phyloP scores from a whole-genome alignment of 1,140 invertebrate genomes.

The Anastatus disparis region DNA sequence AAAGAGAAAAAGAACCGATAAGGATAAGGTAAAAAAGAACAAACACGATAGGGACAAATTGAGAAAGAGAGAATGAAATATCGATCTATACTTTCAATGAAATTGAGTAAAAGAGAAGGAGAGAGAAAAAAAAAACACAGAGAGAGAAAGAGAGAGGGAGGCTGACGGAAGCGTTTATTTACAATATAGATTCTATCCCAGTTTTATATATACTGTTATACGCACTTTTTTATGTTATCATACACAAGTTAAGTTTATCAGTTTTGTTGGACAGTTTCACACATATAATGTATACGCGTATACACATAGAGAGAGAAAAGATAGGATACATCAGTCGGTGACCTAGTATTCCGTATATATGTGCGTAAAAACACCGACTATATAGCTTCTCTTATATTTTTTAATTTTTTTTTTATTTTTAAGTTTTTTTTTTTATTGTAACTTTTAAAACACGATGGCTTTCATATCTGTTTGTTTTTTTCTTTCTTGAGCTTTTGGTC shows the following conservation, averaged over 20 bases:
- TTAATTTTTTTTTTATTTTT: constrained; percentile 44
- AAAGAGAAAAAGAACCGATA: constrained; percentile 5
- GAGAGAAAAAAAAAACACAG: constrained; percentile 22
- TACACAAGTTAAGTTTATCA: constrained; percentile 36
- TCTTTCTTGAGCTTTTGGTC: background rate
- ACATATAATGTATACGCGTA: too few species aligned
- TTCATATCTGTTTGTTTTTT: constrained; percentile 44
- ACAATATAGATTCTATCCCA: constrained; percentile 46
- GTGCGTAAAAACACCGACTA: constrained; percentile 39
- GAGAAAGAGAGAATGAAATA: constrained; percentile 19
- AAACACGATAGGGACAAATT: background rate
- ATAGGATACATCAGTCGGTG: constrained; percentile 58
- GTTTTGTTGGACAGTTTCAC: constrained; percentile 8
- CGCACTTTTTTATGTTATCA: too few species aligned
- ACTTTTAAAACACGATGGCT: too few species aligned
- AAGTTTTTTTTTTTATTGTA: too few species aligned
- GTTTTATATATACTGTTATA: too few species aligned
- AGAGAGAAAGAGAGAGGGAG: constrained; percentile 32
- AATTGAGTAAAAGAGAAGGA: constrained; percentile 29
- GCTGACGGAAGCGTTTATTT: constrained; percentile 48
- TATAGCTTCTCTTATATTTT: constrained; percentile 47
- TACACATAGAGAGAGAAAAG: too few species aligned
- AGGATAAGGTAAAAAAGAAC: constrained; percentile 29
- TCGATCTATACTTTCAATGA: constrained; percentile 17
- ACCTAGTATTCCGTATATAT: constrained; percentile 48